Conservation (phyloP, 1,140 invertebrate genomes). For the Pissodes strobi region DNA sequence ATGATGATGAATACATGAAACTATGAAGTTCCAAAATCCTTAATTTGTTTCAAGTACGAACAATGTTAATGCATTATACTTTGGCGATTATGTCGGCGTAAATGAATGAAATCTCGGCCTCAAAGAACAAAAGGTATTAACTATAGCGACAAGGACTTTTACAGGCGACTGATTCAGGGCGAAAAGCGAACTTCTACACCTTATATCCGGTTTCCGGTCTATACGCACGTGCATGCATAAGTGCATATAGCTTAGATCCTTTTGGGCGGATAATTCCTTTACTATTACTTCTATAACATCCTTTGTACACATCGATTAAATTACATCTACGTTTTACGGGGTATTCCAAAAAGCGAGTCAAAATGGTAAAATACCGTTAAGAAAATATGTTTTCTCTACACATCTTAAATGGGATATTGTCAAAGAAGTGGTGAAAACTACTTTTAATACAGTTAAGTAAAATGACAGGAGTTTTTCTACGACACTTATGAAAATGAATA, state of each 20-base stretch:
- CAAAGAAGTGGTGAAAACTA: too few relatives aligned
- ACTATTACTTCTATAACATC: background rate
- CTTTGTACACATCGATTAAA: background rate
- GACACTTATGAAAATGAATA: too few relatives aligned
- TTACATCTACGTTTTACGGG: background rate
- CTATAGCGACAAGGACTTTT: conserved; percentile 23
- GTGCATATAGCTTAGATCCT: conserved; percentile 19
- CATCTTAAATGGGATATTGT: too few relatives aligned
- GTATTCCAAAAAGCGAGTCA: too few relatives aligned
- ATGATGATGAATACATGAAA: too few relatives aligned
- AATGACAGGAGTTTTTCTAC: too few relatives aligned
- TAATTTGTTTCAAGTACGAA: too few relatives aligned
- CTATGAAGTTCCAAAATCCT: too few relatives aligned
- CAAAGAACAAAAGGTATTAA: conserved; percentile 20
- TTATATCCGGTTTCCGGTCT: conserved; percentile 36
- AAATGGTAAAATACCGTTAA: too few relatives aligned
- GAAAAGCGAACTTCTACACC: conserved; percentile 33
- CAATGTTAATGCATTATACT: too few relatives aligned
- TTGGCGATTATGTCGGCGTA: background rate
- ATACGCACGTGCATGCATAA: conserved; percentile 29
- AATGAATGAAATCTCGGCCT: conserved; percentile 19
- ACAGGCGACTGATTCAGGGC: conserved; percentile 21
- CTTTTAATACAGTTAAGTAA: too few relatives aligned
- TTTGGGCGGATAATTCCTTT: background rate
- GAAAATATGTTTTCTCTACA: too few relatives aligned